Base-by-base conservation (phyloP, 2,113 vertebrate genomes). In the Lasiurus cinereus region DNA sequence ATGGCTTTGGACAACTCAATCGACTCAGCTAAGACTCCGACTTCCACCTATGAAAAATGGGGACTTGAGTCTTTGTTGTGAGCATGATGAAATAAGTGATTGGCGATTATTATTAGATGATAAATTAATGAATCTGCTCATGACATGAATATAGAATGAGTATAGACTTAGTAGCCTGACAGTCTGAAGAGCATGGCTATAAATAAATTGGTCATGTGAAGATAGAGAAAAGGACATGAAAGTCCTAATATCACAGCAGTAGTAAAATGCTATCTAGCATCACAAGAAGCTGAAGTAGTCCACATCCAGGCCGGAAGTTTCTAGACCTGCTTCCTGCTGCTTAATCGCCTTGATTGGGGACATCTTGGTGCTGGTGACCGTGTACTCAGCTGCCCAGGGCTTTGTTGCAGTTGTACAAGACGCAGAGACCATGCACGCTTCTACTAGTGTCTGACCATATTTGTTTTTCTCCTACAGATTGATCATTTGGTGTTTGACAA, bases 331-430 rank as follows among this genome's bases (percentile, higher is more conserved):
- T 22, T 46, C 21, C 15, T 3, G 7, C 15, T 79, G 50, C 52
- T 7, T 8, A 3, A 0, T 11, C 3, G 21, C 36, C 21, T 27
- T 10, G 18, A 11, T 0, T 8, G 52, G 22, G 13, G 52, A 6
- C 0, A 48, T 12, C 7, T 13, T 67, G 15, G 46, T 18, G 16
- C 24, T 11, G 0, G 13, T 19, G 18, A 24, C 5, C 0, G 0
- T 14, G 5, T 3, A 43, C 18, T 62, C 14, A 0, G 9, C 39
- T 64, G 14, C 3, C 2, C 14, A 2, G 0, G 5, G 14, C 46
- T 80, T 54, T 16, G 0, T 1, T 33, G 48, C 1, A 2, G 0
- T 11, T 39, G 19, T 33, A 15, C 12, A 59, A 19, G 66, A 33
- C 8, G 18, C 56, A 54, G 39, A 86, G 36, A 33, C 7, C 36